Evolutionary conservation across 1,140 invertebrate species (phyloP).

Genomic region (Heliconius hewitsoni): DNA sequence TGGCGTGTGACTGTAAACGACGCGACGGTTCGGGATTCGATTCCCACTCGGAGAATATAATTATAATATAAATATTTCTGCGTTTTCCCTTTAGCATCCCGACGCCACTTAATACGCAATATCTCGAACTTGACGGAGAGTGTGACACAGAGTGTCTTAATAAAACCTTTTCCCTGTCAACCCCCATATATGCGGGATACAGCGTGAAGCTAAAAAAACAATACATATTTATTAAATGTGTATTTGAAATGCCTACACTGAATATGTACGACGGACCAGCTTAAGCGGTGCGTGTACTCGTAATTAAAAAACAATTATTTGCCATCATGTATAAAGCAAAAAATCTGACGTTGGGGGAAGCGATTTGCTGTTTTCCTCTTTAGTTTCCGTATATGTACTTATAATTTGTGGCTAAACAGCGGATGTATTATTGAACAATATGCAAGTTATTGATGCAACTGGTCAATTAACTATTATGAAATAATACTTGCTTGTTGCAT

Average conservation of each 20-base stretch:
- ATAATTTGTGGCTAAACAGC: constrained; percentile 32
- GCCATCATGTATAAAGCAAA: constrained; percentile 27
- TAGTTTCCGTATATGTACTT: constrained; percentile 34
- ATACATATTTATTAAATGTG: constrained; percentile 10
- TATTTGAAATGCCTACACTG: constrained; percentile 9
- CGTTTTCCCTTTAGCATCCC: no score
- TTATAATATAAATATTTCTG: no score
- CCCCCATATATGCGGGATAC: background rate
- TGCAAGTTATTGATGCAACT: constrained; percentile 20
- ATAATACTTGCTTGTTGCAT: background rate
- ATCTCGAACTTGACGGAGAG: no score
- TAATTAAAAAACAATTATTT: constrained; percentile 34
- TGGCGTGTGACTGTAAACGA: no score
- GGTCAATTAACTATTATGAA: background rate
- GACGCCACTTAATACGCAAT: no score
- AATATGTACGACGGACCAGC: constrained; percentile 21
- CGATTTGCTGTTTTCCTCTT: constrained; percentile 38
- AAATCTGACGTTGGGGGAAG: constrained; percentile 37
- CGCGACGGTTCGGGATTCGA: no score
- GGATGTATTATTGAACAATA: constrained; percentile 35
- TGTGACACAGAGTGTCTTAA: no score
- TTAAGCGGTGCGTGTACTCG: constrained; percentile 32
- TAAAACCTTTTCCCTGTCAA: no score
- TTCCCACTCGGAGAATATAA: no score
- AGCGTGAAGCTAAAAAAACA: no score